Evolutionary conservation across 2,113 vertebrate species (phyloP), one percentile per base, ranked within the genome.

Genomic region (Nymphicus hollandicus): DNA sequence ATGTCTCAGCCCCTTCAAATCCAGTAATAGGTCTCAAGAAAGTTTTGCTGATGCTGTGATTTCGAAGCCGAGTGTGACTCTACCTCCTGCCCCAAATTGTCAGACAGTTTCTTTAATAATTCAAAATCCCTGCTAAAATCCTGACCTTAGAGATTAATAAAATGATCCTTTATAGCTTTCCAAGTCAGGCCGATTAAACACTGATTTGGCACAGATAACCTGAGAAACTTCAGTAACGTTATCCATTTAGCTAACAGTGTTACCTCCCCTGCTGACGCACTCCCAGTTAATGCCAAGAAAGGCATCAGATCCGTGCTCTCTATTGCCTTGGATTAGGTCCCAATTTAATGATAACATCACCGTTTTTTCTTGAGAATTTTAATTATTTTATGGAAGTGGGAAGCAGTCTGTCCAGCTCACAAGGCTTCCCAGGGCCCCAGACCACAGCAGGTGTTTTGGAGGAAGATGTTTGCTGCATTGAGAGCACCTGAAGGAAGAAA

Each of bases 281-380:
- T 91, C 95, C 92, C 95, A 88, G 27, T 95, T 92, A 97, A 82
- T 88, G 93, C 92, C 90, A 96, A 95, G 95, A 83, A 96, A 96
- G 88, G 93, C 91, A 93, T 95, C 95, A 95, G 96, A 97, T 83
- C 95, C 29, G 0, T 81, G 55, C 83, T 96, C 68, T 94, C 87
- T 58, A 8, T 78, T 95, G 17, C 82, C 64, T 94, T 97, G 95
- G 95, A 93, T 64, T 91, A 17, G 2, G 53, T 91, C 95, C 95
- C 91, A 93, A 76, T 64, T 88, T 74, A 65, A 92, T 86, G 95
- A 93, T 91, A 96, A 92, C 70, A 78, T 84, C 85, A 69, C 58
- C 2, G 1, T 69, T 79, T 96, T 95, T 78, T 92, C 80, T 90
- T 17, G 55, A 69, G 52, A 81, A 69, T 35, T 86, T 71, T 76